Evolutionary conservation across 37 sponge, comb jelly and placozoan species (phyloP).

Genomic region (Mnemiopsis leidyi): DNA sequence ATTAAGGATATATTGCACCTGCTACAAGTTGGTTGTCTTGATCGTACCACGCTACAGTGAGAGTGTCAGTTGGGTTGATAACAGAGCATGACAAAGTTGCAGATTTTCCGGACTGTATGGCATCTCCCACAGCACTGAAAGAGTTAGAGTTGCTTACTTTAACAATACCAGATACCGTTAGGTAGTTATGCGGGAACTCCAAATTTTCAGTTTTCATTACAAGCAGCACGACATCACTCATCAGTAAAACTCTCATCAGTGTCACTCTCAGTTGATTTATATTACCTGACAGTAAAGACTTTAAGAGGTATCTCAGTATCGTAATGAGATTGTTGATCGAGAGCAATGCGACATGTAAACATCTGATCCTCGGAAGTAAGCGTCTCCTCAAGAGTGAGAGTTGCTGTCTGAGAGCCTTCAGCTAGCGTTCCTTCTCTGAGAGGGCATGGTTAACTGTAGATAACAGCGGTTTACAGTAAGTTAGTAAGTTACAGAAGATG

Average conservation of each 20-base stretch:
- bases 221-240: background rate
- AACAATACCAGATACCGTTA: too few species aligned
- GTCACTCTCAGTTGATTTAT: too few species aligned
- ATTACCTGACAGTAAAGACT: background rate
- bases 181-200: too few species aligned
- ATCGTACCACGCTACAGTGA: background rate
- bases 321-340: background rate
- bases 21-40: background rate
- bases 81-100: background rate
- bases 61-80: background rate
- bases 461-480: too few species aligned
- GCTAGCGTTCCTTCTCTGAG: background rate
- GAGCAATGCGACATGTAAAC: background rate
- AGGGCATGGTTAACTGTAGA: too few species aligned
- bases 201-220: background rate
- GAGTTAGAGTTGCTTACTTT: too few species aligned
- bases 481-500: too few species aligned
- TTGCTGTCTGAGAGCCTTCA: background rate
- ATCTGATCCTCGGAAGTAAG: background rate
- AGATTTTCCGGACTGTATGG: background rate
- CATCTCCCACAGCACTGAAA: background rate
- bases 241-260: too few species aligned
- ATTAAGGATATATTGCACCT: background rate
- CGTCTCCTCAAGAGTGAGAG: background rate
- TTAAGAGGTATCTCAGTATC: background rate